Conservation (phyloP, 1,140 invertebrate species). For the Bombus pascuorum region DNA sequence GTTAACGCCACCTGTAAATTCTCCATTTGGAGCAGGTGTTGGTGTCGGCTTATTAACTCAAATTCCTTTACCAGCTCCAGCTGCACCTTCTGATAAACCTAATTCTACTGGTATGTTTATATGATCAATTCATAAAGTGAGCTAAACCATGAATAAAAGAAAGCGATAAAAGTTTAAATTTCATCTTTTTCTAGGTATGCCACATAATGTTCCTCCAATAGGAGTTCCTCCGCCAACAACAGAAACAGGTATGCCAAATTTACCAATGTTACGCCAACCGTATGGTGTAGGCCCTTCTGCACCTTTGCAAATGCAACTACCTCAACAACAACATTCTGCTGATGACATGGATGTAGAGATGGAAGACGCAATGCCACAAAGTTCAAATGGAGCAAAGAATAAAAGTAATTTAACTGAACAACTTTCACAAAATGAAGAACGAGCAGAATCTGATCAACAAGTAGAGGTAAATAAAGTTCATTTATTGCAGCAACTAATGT, state of each 20-base stretch:
- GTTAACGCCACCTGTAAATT: slow-evolving; percentile 80
- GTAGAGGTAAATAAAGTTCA: slow-evolving; percentile 11
- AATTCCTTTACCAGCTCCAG: slow-evolving; percentile 80
- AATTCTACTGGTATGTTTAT: slow-evolving; percentile 76
- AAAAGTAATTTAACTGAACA: slow-evolving; percentile 77
- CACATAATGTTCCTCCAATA: slow-evolving; percentile 79
- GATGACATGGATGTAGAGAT: slow-evolving; percentile 87
- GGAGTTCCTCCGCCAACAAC: slow-evolving; percentile 81
- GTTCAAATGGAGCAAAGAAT: slow-evolving; percentile 57
- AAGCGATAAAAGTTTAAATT: background rate
- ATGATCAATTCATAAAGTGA: background rate
- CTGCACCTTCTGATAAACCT: slow-evolving; percentile 80
- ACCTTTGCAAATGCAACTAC: slow-evolving; percentile 79
- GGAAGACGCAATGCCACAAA: slow-evolving; percentile 83
- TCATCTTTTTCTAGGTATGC: slow-evolving; percentile 73
- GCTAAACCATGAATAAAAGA: background rate
- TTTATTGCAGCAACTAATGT: background rate
- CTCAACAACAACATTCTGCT: slow-evolving; percentile 77
- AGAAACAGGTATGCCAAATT: slow-evolving; percentile 76
- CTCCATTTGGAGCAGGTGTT: slow-evolving; percentile 80
- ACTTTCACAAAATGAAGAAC: slow-evolving; percentile 69
- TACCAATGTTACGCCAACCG: slow-evolving; percentile 78
- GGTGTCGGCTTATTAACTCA: slow-evolving; percentile 79
- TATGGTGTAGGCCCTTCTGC: slow-evolving; percentile 78
- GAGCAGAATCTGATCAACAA: slow-evolving; percentile 69